phyloP scores from a whole-genome alignment of 1,140 invertebrate species.

The Dolichoris vasculosae region DNA sequence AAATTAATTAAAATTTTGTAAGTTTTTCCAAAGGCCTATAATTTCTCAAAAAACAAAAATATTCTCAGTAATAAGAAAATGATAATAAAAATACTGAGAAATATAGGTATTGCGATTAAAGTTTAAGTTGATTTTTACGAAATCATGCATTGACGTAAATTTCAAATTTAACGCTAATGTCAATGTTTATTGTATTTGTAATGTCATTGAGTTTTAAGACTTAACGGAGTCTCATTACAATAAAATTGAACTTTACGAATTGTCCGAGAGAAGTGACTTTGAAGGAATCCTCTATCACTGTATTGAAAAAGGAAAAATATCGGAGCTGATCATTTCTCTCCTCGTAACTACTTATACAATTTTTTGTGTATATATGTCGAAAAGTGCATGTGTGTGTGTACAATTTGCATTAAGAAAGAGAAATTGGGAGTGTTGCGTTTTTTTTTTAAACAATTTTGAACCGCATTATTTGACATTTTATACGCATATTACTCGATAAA shows the following conservation, averaged over 20 bases:
- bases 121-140: background rate
- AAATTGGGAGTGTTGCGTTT: background rate
- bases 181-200: slow-evolving; percentile 24
- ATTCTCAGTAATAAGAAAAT: too few relatives aligned
- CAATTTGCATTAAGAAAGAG: background rate
- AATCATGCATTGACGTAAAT: slow-evolving; percentile 4
- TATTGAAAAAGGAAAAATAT: background rate
- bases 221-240: background rate
- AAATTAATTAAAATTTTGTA: slow-evolving; percentile 11
- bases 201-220: slow-evolving; percentile 32
- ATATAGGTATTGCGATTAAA: background rate
- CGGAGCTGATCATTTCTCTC: slow-evolving; percentile 3
- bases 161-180: slow-evolving; percentile 25
- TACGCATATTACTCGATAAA: background rate
- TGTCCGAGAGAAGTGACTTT: too few relatives aligned
- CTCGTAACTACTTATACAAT: slow-evolving; percentile 5
- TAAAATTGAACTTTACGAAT: background rate
- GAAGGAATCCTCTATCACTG: too few relatives aligned
- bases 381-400: slow-evolving; percentile 14
- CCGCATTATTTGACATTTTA: slow-evolving; percentile 5
- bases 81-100: too few relatives aligned
- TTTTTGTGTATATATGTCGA: slow-evolving; percentile 31
- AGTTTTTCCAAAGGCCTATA: background rate
- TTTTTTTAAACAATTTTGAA: background rate
- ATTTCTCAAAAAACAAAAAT: background rate